These are phyloP conservation scores for Agrilus cyanescens DNA, from an alignment of 2,888 invertebrate genomes.

Conservation along the genomic window DNA sequence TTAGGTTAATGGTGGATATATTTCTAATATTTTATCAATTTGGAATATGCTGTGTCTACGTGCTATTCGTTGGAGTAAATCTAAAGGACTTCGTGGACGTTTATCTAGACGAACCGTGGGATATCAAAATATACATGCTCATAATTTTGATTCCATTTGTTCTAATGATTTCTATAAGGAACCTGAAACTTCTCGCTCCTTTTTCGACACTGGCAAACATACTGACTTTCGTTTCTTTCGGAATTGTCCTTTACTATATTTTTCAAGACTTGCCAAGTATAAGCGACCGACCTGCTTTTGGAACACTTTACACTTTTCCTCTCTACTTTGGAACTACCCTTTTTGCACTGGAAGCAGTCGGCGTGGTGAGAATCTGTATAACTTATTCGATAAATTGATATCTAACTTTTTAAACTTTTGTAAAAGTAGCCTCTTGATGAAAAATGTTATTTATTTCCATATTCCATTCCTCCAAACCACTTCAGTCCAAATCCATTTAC, in stretches of 20 bases:
- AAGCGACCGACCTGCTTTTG: slow-evolving; percentile 50
- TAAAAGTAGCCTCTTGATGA: too few relatives aligned
- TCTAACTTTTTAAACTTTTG: too few relatives aligned
- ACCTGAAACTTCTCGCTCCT: slow-evolving; percentile 78
- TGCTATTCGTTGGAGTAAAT: slow-evolving; percentile 44
- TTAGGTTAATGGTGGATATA: slow-evolving; percentile 46
- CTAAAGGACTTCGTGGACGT: slow-evolving; percentile 28
- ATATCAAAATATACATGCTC: slow-evolving; percentile 25
- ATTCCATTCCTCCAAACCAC: too few relatives aligned
- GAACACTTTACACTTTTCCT: slow-evolving; percentile 59
- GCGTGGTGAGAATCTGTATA: slow-evolving; percentile 53
- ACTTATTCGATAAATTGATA: too few relatives aligned
- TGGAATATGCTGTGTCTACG: slow-evolving; percentile 81
- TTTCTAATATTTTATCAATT: slow-evolving; percentile 73
- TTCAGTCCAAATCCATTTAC: too few relatives aligned
- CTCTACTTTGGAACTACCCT: slow-evolving; percentile 93
- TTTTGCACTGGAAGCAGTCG: slow-evolving; percentile 92
- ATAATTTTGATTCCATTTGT: slow-evolving; percentile 49
- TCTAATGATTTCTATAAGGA: slow-evolving; percentile 70
- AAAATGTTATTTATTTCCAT: too few relatives aligned
- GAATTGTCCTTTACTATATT: slow-evolving; percentile 75
- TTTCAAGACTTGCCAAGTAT: slow-evolving; percentile 59
- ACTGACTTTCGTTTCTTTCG: slow-evolving; percentile 72
- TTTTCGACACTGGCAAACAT: slow-evolving; percentile 82
- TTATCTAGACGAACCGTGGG: slow-evolving; percentile 20